These are phyloP conservation scores for Sphaerophoria rueppellii DNA, from an alignment of 2,888 invertebrate genomes.

Conservation along the genomic window DNA sequence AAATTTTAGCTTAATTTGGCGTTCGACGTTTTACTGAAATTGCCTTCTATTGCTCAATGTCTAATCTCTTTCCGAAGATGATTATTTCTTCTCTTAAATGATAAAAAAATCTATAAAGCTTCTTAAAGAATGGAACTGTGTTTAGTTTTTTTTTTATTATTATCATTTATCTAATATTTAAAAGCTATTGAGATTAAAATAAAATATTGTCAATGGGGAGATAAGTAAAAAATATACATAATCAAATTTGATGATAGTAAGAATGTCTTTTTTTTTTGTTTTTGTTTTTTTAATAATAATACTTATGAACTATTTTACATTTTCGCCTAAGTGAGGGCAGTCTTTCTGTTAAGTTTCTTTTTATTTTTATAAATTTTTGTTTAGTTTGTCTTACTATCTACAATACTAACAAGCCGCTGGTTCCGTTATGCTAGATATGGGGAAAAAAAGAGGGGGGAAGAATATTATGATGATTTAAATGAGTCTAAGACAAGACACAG, in stretches of 20 bases:
- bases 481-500: slow-evolving; percentile 62
- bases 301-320: slow-evolving; percentile 70
- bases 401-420: slow-evolving; percentile 80
- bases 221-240: slow-evolving; percentile 1
- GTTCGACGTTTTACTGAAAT: too few species aligned
- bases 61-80: too few species aligned
- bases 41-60: too few species aligned
- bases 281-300: slow-evolving; percentile 31
- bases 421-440: slow-evolving; percentile 77
- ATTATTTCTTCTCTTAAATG: too few species aligned
- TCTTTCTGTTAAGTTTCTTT: slow-evolving; percentile 72
- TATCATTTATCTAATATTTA: background rate
- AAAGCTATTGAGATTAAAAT: background rate
- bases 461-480: slow-evolving; percentile 44
- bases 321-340: slow-evolving; percentile 72
- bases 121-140: slow-evolving; percentile 12
- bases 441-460: slow-evolving; percentile 35
- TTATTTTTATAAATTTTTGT: slow-evolving; percentile 32
- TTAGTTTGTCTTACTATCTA: background rate
- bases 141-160: background rate
- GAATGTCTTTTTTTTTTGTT: too few species aligned
- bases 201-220: slow-evolving; percentile 14
- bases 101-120: too few species aligned
- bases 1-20: too few species aligned
- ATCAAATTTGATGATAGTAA: too few species aligned